phyloP scores from a whole-genome alignment of 1,140 invertebrate species.

The Phymorhynchus buccinoides region DNA sequence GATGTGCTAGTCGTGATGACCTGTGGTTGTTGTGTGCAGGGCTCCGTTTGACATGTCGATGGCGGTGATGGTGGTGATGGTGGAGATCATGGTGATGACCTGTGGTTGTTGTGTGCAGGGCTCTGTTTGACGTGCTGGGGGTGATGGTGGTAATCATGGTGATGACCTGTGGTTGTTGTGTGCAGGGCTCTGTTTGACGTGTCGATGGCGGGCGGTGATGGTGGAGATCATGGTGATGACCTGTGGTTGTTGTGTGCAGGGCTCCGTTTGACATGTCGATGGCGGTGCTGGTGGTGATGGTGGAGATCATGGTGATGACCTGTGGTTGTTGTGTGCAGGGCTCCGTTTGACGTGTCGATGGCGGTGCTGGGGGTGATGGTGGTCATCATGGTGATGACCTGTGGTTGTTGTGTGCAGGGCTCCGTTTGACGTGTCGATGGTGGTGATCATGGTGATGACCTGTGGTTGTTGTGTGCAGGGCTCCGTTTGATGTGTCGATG shows the following conservation, averaged over 20 bases:
- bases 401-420: conserved; percentile 72
- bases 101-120: too few relatives aligned
- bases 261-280: conserved; percentile 81
- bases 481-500: too few relatives aligned
- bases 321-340: conserved; percentile 76
- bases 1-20: conserved; percentile 77
- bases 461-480: too few relatives aligned
- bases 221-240: conserved; percentile 14
- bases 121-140: too few relatives aligned
- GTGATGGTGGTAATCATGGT: too few relatives aligned
- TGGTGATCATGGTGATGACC: too few relatives aligned
- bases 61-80: conserved; percentile 76
- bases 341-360: conserved; percentile 80
- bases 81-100: conserved; percentile 75
- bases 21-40: conserved; percentile 61
- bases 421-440: conserved; percentile 80
- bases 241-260: conserved; percentile 61
- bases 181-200: too few relatives aligned
- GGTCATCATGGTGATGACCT: conserved; percentile 75
- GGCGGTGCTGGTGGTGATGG: conserved; percentile 76
- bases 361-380: conserved; percentile 77
- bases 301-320: conserved; percentile 75
- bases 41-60: conserved; percentile 81
- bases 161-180: too few relatives aligned
- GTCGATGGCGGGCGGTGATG: too few relatives aligned